These are phyloP conservation scores for Cavia aperea DNA, from an alignment of 2,113 vertebrate genomes.

Conservation along the genomic window DNA sequence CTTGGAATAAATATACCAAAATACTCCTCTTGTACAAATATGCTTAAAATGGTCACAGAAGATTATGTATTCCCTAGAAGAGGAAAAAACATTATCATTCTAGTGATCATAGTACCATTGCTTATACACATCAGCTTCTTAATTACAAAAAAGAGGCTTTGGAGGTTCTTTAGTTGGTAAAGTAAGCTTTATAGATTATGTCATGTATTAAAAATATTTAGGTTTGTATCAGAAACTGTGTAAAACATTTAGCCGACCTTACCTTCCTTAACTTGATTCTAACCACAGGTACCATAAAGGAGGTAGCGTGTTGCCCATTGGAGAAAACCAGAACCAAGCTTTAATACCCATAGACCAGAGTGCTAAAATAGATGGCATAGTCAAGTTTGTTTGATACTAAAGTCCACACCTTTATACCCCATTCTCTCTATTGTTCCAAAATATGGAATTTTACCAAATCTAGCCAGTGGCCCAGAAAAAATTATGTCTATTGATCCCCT, in stretches of 20 bases:
- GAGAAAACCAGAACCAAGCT: background rate
- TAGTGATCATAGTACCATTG: background rate
- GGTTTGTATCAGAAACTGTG: background rate
- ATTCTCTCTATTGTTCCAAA: background rate
- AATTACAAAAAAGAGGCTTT: background rate
- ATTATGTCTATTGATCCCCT: background rate
- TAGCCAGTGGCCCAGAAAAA: background rate
- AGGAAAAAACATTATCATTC: background rate
- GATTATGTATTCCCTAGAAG: background rate
- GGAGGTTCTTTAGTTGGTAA: background rate
- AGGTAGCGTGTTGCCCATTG: background rate
- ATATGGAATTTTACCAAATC: background rate
- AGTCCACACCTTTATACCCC: background rate
- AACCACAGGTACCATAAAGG: background rate
- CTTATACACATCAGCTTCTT: background rate
- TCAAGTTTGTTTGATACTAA: background rate
- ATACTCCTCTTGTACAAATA: background rate
- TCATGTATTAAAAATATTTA: background rate
- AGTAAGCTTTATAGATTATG: background rate
- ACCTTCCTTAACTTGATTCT: slow-evolving; percentile 25
- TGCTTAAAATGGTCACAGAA: background rate
- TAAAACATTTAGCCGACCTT: background rate
- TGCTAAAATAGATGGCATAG: background rate
- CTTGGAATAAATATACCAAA: background rate
- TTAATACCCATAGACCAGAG: background rate